Conservation (phyloP, 2,113 vertebrate species). For the Hylia prasina region DNA sequence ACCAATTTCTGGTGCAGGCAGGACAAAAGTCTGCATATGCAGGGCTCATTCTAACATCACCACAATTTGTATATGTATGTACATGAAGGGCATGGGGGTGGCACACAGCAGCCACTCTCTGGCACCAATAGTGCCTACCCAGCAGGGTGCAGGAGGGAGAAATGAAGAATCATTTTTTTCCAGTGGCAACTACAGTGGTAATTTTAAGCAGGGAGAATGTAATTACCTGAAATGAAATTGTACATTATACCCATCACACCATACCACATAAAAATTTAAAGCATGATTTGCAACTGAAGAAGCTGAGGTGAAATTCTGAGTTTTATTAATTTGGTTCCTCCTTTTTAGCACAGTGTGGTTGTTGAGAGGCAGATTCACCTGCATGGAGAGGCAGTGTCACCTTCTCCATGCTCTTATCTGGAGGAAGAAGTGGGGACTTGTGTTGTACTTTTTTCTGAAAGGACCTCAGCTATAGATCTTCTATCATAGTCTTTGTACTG, state of each 20-base stretch:
- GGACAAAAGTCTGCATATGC: not conserved
- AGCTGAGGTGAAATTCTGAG: constrained; percentile 15
- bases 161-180: not conserved
- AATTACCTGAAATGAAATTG: constrained; percentile 59
- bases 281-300: constrained; percentile 3
- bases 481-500: not conserved
- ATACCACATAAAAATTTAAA: constrained; percentile 57
- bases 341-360: not conserved
- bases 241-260: constrained; percentile 43
- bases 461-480: not conserved
- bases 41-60: not conserved
- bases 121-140: not conserved
- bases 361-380: not conserved
- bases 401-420: not conserved
- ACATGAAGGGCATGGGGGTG: not conserved
- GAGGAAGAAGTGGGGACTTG: not conserved
- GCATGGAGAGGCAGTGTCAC: not conserved
- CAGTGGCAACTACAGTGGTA: constrained; percentile 6
- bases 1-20: not conserved
- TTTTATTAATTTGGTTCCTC: constrained; percentile 18
- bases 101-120: not conserved
- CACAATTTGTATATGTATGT: not conserved
- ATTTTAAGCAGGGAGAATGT: constrained; percentile 60
- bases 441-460: not conserved
- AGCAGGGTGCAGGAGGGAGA: not conserved